Evolutionary conservation across 2,888 invertebrate species (phyloP).

Genomic region (Linnaemya tessellans): DNA sequence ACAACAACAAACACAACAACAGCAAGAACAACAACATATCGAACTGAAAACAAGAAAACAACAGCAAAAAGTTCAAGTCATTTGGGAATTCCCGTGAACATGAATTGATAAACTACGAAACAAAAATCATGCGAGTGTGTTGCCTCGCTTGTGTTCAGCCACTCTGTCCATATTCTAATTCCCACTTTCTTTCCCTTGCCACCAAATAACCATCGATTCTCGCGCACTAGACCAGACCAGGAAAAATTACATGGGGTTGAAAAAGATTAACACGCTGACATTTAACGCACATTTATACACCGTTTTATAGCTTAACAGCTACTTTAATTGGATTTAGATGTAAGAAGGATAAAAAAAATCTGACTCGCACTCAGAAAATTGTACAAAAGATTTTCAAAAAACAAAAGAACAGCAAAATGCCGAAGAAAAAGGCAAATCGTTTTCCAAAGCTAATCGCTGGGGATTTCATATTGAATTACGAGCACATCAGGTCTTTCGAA

Average conservation of each 20-base stretch:
- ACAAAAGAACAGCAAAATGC: slow-evolving; percentile 33
- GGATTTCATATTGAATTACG: slow-evolving; percentile 54
- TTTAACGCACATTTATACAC: slow-evolving; percentile 72
- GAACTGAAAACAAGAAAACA: slow-evolving; percentile 43
- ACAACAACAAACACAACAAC: slow-evolving; percentile 29
- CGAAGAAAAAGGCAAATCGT: slow-evolving; percentile 10
- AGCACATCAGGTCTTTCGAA: slow-evolving; percentile 7
- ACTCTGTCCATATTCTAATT: slow-evolving; percentile 35
- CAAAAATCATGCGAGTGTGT: slow-evolving; percentile 39
- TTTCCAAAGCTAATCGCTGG: slow-evolving; percentile 52
- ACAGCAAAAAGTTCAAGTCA: slow-evolving; percentile 59
- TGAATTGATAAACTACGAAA: slow-evolving; percentile 55
- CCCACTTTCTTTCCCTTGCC: slow-evolving; percentile 1
- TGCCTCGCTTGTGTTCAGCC: slow-evolving; percentile 33
- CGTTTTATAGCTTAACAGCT: slow-evolving; percentile 73
- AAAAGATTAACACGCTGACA: slow-evolving; percentile 71
- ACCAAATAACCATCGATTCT: slow-evolving; percentile 1
- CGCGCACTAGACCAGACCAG: slow-evolving; percentile 37
- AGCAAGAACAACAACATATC: neutral
- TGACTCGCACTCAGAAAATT: slow-evolving; percentile 9
- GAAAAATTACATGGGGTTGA: slow-evolving; percentile 63
- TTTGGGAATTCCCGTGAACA: slow-evolving; percentile 69
- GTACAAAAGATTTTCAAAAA: slow-evolving; percentile 3
- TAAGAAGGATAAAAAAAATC: slow-evolving; percentile 65
- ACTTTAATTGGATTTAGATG: slow-evolving; percentile 75